Conservation (phyloP, 2,113 vertebrate genomes). For the Phocoena phocoena region DNA sequence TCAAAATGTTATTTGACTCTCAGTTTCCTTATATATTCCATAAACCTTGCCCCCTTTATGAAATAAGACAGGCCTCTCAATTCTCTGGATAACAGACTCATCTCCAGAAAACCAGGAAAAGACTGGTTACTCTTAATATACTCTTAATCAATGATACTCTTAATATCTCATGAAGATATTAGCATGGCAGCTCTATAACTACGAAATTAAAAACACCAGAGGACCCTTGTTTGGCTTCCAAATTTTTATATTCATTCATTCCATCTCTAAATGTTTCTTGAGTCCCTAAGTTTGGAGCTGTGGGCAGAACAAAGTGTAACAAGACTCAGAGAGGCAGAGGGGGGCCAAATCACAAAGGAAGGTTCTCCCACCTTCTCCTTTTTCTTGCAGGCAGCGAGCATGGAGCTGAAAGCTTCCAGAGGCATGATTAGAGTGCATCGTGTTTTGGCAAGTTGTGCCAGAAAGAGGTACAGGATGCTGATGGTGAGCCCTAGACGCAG, state of each 20-base stretch:
- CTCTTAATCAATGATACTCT: background rate
- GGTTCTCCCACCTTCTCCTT: background rate
- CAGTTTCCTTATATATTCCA: background rate
- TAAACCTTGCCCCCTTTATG: background rate
- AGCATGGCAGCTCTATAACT: background rate
- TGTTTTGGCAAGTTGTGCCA: background rate
- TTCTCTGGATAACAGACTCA: background rate
- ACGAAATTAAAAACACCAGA: background rate
- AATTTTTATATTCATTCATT: background rate
- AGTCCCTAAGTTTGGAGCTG: background rate
- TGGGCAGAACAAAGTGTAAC: background rate
- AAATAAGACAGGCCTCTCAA: background rate
- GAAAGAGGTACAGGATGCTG: background rate
- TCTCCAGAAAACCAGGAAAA: background rate
- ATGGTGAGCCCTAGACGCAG: background rate
- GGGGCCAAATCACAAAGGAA: background rate
- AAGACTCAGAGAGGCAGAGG: background rate
- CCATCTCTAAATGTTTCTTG: background rate
- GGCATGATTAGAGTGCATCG: background rate
- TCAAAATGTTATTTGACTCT: background rate
- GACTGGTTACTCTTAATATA: background rate
- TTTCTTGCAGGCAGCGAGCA: background rate
- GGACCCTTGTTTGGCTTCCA: background rate
- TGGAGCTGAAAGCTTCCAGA: background rate
- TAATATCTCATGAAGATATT: background rate